These are phyloP conservation scores for Drosophila tropicalis DNA, from an alignment of 1,140 invertebrate species.

Conservation along the genomic window DNA sequence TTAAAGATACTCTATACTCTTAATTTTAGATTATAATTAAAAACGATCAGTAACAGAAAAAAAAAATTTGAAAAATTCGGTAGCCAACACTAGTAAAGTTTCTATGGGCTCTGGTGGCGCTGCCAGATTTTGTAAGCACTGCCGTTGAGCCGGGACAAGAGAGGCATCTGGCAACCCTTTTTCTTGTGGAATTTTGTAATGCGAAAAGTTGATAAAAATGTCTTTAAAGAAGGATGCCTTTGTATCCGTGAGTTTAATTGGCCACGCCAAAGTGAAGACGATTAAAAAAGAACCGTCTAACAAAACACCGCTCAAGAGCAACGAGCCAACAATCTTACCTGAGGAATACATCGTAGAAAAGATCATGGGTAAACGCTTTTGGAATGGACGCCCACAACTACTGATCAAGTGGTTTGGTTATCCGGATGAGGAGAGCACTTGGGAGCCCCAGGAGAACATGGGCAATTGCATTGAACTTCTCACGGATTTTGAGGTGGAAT, in stretches of 20 bases:
- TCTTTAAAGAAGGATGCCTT: not conserved
- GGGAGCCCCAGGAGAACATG: conserved; percentile 53
- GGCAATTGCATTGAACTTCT: conserved; percentile 39
- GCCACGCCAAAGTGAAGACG: not conserved
- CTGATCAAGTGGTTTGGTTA: conserved; percentile 46
- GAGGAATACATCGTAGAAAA: conserved; percentile 38
- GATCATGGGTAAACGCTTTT: conserved; percentile 38
- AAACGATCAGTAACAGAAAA: no score
- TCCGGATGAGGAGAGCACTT: conserved; percentile 26
- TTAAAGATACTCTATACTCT: not conserved
- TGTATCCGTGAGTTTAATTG: not conserved
- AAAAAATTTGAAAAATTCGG: no score
- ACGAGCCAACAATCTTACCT: not conserved
- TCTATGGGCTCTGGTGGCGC: not conserved
- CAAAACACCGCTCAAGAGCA: not conserved
- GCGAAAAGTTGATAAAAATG: not conserved
- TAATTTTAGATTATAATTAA: no score
- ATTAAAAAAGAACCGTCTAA: not conserved
- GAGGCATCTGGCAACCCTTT: not conserved
- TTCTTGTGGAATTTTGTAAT: no score
- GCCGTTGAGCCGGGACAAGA: no score
- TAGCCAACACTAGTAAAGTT: no score
- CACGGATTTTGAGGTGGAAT: conserved; percentile 34
- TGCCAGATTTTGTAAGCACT: not conserved
- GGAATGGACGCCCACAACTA: conserved; percentile 26